Conservation (phyloP, 2,888 invertebrate species). For the Orgyia antiqua region DNA sequence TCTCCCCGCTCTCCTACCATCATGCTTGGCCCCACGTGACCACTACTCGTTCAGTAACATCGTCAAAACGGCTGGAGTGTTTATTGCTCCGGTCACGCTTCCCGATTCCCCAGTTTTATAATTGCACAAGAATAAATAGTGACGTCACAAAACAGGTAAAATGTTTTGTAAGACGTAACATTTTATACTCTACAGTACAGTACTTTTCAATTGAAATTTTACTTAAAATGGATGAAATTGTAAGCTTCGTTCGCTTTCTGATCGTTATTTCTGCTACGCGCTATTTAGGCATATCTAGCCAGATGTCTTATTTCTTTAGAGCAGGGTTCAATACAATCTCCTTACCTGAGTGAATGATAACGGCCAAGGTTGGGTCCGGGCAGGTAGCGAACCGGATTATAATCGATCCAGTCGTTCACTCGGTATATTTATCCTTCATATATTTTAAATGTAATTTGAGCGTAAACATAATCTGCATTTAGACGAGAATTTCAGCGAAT, state of each 20-base stretch:
- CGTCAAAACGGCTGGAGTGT: conserved; percentile 28
- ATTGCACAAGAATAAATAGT: conserved; percentile 15
- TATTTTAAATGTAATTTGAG: conserved; percentile 9
- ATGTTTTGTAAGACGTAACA: too few relatives aligned
- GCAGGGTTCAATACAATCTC: conserved; percentile 42
- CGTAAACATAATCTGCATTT: conserved; percentile 7
- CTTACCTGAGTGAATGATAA: conserved; percentile 63
- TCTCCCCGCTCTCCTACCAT: conserved; percentile 39
- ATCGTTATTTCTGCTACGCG: too few relatives aligned
- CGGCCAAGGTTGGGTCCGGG: conserved; percentile 42
- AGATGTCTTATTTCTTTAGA: conserved; percentile 42
- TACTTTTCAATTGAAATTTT: too few relatives aligned
- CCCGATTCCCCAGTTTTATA: conserved; percentile 22
- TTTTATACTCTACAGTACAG: too few relatives aligned
- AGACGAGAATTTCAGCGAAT: too few relatives aligned
- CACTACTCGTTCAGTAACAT: conserved; percentile 19
- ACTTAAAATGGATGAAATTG: too few relatives aligned
- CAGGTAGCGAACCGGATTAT: conserved; percentile 63
- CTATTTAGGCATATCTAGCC: conserved; percentile 15
- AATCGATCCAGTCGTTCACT: conserved; percentile 44
- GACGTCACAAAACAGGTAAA: conserved; percentile 6
- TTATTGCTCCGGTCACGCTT: conserved; percentile 34
- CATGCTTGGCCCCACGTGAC: conserved; percentile 29
- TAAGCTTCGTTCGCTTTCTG: conserved; percentile 1
- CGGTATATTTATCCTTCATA: conserved; percentile 31